Conservation (phyloP, 2,888 invertebrate species). For the Pollenia griseotomentosa region DNA sequence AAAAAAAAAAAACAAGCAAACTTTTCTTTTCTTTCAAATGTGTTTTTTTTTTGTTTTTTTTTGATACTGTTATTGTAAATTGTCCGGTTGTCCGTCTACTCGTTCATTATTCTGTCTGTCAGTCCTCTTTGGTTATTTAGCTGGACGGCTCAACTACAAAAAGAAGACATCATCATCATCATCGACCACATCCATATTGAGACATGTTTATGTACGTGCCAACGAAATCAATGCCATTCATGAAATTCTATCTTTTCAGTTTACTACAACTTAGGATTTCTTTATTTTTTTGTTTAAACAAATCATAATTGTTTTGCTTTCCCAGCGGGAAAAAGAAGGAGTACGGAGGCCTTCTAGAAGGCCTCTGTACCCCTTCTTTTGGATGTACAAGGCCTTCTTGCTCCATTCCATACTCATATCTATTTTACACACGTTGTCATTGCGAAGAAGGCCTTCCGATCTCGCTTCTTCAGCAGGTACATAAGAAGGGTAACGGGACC, state of each 20-base stretch:
- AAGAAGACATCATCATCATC: conserved; percentile 65
- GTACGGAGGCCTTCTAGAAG: too few relatives aligned
- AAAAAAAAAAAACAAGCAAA: background rate
- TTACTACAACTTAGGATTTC: conserved; percentile 2
- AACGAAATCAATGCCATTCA: conserved; percentile 80
- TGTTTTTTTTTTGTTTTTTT: conserved; percentile 4
- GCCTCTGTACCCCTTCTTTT: too few relatives aligned
- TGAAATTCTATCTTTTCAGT: conserved; percentile 72
- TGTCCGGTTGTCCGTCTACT: conserved; percentile 27
- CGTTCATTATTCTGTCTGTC: conserved; percentile 1
- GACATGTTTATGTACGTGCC: conserved; percentile 79
- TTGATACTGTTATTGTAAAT: conserved; percentile 59
- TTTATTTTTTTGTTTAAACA: background rate
- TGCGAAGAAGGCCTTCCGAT: too few relatives aligned
- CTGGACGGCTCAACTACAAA: conserved; percentile 42
- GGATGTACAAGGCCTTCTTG: too few relatives aligned
- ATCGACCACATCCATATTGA: conserved; percentile 21
- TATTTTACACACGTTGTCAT: too few relatives aligned
- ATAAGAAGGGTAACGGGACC: too few relatives aligned
- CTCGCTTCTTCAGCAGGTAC: too few relatives aligned
- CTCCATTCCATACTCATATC: too few relatives aligned
- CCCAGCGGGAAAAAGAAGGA: too few relatives aligned
- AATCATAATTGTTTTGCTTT: conserved; percentile 15
- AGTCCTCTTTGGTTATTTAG: conserved; percentile 40
- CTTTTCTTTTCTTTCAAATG: conserved; percentile 43